Base-by-base conservation (phyloP, 1,140 invertebrate species). In the Reticulitermes speratus region DNA sequence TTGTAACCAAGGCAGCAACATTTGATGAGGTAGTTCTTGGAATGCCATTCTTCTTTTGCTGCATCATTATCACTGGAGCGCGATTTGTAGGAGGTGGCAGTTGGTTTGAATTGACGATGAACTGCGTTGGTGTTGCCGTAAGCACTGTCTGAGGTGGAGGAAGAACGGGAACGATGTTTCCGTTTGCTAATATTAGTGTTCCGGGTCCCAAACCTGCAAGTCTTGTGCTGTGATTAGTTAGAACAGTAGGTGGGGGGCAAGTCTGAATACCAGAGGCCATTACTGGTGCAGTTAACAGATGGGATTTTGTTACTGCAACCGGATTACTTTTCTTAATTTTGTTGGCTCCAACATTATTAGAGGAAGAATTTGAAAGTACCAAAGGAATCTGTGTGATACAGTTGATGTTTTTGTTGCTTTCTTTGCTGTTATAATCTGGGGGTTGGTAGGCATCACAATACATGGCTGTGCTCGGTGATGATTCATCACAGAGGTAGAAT, bases 151-250 rank as follows among this genome's bases (percentile, higher is more conserved):
- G 85, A 38, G 75, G 38, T 30, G 83, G 23, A 25, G 86, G 86
- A 48, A 86, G 38, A 44, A 86, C 81, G 32, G 86, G 86, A 19
- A 86, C 82, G 21, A 86, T 84, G 65, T 69, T 84, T 38, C 86
- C 86, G 38, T 84, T 82, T 32, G 86, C 83, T 19, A 86, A 69
- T 21, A 86, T 86, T 30, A 86, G 45, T 38, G 86, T 86, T 16
- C 86, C 86, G 16, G 86, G 75, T n/a, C 55, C 14, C n/a, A 86
- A 25, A 19, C 84, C 84, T 0, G 84, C 52, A 14, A 85, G 48
- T 38, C 48, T 21, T n/a, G 59, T 30, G 45, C 45, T 59, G 30
- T 82, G 85, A 45, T 52, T 52, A 0, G 83, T 45, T 45, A 84
- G 38, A n/a, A 85, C 38, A 48, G 81, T 23, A 30, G 86, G 86